These are phyloP conservation scores for Drosophila baimaii DNA, from an alignment of 1,140 invertebrate species.

Conservation along the genomic window DNA sequence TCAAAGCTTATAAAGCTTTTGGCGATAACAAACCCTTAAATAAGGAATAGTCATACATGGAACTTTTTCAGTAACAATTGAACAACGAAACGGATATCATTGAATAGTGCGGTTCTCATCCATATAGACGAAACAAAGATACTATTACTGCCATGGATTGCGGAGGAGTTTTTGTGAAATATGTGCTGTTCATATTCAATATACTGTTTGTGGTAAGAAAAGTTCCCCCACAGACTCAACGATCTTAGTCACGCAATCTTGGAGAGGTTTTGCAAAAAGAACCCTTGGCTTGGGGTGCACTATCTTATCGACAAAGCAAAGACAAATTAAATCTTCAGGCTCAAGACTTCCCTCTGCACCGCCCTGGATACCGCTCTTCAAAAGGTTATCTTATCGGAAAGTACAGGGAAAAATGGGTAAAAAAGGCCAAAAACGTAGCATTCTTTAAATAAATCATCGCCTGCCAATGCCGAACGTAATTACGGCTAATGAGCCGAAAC, in stretches of 20 bases:
- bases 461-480: constrained; percentile 60
- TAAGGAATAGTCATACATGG: background rate
- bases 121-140: background rate
- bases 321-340: constrained; percentile 37
- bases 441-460: constrained; percentile 54
- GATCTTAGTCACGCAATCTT: background rate
- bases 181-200: constrained; percentile 93
- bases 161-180: constrained; percentile 91
- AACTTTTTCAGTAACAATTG: constrained; percentile 11
- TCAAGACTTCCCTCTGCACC: constrained; percentile 24
- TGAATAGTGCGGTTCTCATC: background rate
- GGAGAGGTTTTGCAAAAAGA: constrained; percentile 2
- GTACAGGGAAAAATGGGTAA: constrained; percentile 27
- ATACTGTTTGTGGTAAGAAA: constrained; percentile 92
- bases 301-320: constrained; percentile 56
- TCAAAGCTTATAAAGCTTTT: constrained; percentile 13
- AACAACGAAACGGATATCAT: constrained; percentile 4
- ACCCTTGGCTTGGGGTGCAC: background rate
- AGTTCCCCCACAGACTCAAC: constrained; percentile 9
- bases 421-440: constrained; percentile 8
- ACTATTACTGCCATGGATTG: constrained; percentile 85
- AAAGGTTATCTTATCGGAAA: constrained; percentile 63
- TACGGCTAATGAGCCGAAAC: constrained; percentile 51
- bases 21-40: background rate
- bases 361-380: constrained; percentile 20